Conservation (phyloP, 2,888 invertebrate species). For the Ennomos fuscantarius region DNA sequence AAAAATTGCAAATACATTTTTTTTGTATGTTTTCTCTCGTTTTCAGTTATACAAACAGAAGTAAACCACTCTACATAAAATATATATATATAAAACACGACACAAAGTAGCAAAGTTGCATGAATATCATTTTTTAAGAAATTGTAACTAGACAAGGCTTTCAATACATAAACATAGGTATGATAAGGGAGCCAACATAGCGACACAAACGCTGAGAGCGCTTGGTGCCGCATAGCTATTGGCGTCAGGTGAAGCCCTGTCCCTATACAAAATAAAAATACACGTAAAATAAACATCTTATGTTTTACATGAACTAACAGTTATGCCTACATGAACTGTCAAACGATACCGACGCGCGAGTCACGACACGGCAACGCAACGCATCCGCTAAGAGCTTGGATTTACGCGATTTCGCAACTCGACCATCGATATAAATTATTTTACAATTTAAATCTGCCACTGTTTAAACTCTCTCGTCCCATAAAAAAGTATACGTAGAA, state of each 20-base stretch:
- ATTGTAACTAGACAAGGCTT: slow-evolving; percentile 74
- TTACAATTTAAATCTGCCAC: slow-evolving; percentile 34
- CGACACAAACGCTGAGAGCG: neutral
- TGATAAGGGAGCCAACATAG: slow-evolving; percentile 48
- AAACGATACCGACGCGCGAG: slow-evolving; percentile 42
- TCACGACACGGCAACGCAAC: slow-evolving; percentile 2
- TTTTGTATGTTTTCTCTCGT: slow-evolving; percentile 71
- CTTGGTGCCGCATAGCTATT: neutral
- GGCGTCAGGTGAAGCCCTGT: slow-evolving; percentile 13
- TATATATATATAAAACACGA: slow-evolving; percentile 80
- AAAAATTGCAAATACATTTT: slow-evolving; percentile 63
- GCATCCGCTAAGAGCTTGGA: slow-evolving; percentile 2
- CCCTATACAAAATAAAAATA: slow-evolving; percentile 69
- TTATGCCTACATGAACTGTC: slow-evolving; percentile 79
- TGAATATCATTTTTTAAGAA: slow-evolving; percentile 62
- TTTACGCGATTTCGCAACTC: slow-evolving; percentile 19
- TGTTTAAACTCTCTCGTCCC: slow-evolving; percentile 15
- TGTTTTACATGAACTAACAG: slow-evolving; percentile 82
- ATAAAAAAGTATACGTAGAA: neutral
- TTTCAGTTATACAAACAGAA: slow-evolving; percentile 80
- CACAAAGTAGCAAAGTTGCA: slow-evolving; percentile 76
- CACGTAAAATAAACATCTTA: slow-evolving; percentile 82
- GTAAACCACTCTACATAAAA: slow-evolving; percentile 81
- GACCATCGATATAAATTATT: slow-evolving; percentile 33
- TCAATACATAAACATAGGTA: slow-evolving; percentile 68